phyloP scores from a whole-genome alignment of 2,888 invertebrate species.

The Aspidiotus rigidus region DNA sequence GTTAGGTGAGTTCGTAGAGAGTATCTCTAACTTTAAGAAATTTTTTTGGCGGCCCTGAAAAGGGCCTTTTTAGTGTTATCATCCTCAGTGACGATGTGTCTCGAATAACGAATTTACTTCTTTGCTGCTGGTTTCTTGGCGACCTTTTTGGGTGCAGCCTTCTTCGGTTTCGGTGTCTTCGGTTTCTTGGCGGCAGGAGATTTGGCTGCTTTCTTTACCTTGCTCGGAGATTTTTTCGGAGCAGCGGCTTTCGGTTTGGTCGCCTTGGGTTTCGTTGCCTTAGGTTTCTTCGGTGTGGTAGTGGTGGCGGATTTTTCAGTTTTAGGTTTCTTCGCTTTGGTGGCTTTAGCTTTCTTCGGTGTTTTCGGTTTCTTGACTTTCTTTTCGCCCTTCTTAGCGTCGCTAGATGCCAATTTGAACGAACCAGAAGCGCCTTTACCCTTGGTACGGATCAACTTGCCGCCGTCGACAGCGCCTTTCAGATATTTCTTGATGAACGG shows the following conservation, averaged over 20 bases:
- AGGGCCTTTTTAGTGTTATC: conserved; percentile 13
- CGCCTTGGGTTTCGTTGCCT: background rate
- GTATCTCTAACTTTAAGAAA: conserved; percentile 6
- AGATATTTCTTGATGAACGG: conserved; percentile 54
- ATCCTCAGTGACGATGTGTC: background rate
- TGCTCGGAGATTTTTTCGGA: conserved; percentile 30
- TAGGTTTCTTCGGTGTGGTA: conserved; percentile 21
- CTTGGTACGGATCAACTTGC: conserved; percentile 50
- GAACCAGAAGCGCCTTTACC: conserved; percentile 41
- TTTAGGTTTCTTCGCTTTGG: conserved; percentile 10
- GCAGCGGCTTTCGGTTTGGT: conserved; percentile 35
- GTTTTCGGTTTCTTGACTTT: conserved; percentile 32
- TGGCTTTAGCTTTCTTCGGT: background rate
- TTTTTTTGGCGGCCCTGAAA: conserved; percentile 4
- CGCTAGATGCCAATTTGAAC: conserved; percentile 16
- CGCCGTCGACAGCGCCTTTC: conserved; percentile 49
- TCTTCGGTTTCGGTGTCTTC: conserved; percentile 19
- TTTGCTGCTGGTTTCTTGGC: conserved; percentile 19
- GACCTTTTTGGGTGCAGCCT: conserved; percentile 9
- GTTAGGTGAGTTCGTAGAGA: too few relatives aligned
- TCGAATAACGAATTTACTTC: conserved; percentile 4
- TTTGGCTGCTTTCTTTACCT: conserved; percentile 16
- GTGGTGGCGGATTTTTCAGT: conserved; percentile 38
- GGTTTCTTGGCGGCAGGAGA: conserved; percentile 14
- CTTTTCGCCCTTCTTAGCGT: background rate